Base-by-base conservation (phyloP, 2,888 invertebrate genomes). In the Cerastoderma edule region DNA sequence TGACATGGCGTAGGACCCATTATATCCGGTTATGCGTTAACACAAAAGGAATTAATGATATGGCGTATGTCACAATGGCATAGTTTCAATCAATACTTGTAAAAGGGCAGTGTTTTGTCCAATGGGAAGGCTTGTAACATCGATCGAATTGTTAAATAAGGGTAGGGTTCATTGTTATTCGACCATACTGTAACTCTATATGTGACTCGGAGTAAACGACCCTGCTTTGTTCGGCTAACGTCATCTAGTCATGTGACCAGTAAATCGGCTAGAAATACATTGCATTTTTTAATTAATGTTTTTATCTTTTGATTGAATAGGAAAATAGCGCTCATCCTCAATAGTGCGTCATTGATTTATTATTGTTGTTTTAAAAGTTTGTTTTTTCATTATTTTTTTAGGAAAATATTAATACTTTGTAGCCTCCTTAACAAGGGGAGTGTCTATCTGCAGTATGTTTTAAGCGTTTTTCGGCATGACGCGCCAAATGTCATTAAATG, bases 41-140 rank as follows among this genome's bases (percentile, higher is more conserved):
- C 75, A 81, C 78, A 78, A 78, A 81, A 73, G 70, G 67, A 74
- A 57, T 1, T 75, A 73, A 75, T 75, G 75, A 68, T 70, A 67
- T 64, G 67, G 73, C 60, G 60, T 63, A 32, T 81, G 75, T 60
- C 64, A 30, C 70, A 67, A 67, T 81, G 75, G 78, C 81, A 75
- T 66, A 30, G 19, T 48, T 67, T 71, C 60, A 73, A 80, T 80
- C 76, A 54, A 73, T 76, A 73, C 39, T 22, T 57, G 66, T 67
- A 56, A 71, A 76, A 76, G 67, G 67, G 57, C 46, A 28, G 24
- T 19, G 32, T 39, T n/a, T 60, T 4, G 48, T 63, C 81, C 81
- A 81, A 81, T 78, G 73, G 66, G 16, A 74, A 22, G 8, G 30
- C 68, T 65, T 32, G 75, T 81, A 76, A 81, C 81, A 81, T 60